Evolutionary conservation across 2,797 vertebrate species (phyloP).

Genomic region (Antrozous pallidus): DNA sequence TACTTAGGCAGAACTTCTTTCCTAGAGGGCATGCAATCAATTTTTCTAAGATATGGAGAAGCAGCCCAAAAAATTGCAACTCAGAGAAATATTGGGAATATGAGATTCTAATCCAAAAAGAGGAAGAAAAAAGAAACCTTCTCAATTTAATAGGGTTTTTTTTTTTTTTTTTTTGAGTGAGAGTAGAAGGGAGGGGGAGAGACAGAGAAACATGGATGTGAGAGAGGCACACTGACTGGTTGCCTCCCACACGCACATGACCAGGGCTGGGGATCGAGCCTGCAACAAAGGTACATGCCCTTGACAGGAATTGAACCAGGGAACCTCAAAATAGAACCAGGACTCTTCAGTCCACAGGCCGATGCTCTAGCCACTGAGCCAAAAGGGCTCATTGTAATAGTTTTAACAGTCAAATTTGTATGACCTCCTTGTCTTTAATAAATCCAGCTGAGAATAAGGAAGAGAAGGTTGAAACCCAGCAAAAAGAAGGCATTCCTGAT

Average conservation of each 20-base stretch:
- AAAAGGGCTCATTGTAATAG: neutral
- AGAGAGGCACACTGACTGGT: no score
- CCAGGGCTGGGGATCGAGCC: no score
- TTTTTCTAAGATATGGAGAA: conserved; percentile 27
- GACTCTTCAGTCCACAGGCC: no score
- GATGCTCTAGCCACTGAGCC: no score
- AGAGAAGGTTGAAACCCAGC: conserved; percentile 9
- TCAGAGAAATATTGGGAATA: neutral
- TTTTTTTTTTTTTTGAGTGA: no score
- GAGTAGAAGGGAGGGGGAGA: no score
- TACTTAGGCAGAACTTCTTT: neutral
- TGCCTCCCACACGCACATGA: no score
- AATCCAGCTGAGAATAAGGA: neutral
- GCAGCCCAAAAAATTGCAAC: conserved; percentile 1
- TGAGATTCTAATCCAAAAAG: neutral
- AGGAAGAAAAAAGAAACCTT: neutral
- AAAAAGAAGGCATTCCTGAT: conserved; percentile 27
- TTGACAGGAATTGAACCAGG: no score
- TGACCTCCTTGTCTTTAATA: neutral
- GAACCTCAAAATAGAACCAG: no score
- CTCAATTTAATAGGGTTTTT: neutral
- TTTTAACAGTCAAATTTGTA: neutral
- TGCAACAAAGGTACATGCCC: no score
- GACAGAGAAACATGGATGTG: no score
- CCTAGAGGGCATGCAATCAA: neutral